A percentile compares a stretch with the other conserved stretches of the same genome.
Conservation (phyloP, 2,113 vertebrate species). For the Craseonycteris thonglongyai region DNA sequence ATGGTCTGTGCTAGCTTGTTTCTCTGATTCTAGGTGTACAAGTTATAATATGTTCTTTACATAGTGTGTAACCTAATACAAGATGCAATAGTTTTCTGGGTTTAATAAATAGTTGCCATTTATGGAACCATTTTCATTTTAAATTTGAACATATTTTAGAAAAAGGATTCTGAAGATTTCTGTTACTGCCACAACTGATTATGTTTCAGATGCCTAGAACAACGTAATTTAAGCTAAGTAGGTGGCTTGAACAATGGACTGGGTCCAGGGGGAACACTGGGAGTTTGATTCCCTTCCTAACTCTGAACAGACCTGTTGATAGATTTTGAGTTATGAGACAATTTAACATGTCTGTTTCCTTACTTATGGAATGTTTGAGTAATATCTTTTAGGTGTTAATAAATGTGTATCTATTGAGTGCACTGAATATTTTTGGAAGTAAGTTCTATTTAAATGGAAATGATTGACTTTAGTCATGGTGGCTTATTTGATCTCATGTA, state of each 20-base stretch:
- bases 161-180: constrained; percentile 14
- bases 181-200: constrained; percentile 12
- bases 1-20: background rate
- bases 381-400: constrained; percentile 11
- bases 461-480: background rate
- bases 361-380: background rate
- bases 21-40: background rate
- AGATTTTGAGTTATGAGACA: constrained; percentile 2
- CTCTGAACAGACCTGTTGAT: background rate
- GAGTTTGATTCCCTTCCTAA: background rate
- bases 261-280: background rate
- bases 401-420: background rate
- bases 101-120: constrained; percentile 40
- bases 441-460: constrained; percentile 17
- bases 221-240: background rate
- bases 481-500: background rate
- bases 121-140: constrained; percentile 26
- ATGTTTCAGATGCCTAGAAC: background rate
- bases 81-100: background rate
- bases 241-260: background rate
- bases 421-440: background rate
- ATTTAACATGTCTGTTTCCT: background rate
- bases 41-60: background rate
- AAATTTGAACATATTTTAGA: constrained; percentile 4
- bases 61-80: background rate